Base-by-base conservation (phyloP, 2,888 invertebrate genomes). In the Silvanus unidentatus region DNA sequence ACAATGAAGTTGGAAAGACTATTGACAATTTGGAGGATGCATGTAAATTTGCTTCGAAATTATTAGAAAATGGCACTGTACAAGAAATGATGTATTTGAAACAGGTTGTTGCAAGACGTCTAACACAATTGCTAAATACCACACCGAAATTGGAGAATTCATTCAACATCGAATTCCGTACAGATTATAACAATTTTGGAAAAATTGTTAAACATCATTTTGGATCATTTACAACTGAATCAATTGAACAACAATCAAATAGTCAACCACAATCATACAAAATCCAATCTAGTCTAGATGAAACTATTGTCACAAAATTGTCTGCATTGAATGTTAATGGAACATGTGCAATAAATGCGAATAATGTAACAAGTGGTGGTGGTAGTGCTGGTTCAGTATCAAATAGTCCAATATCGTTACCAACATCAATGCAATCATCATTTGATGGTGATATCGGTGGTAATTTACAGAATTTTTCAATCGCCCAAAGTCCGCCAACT, bases 1-100 rank as follows among this genome's bases (percentile, higher is more conserved):
- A 86, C 64, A 86, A 88, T 64, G 61, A 64, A 36, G 81, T 93
- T 43, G 91, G 88, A 59, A 90, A 89, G 65, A 86, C 86, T 2
- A 84, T 88, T 50, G 87, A 86, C 51, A 84, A 87, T 60, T 84
- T 94, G 50, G 88, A 91, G 62, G 88, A 89, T 64, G 92, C 92
- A 8, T 88, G 88, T 64, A 84, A 85, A 60, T 95, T 92, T 66
- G 85, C 92, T 0, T 79, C 84, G 11, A 81, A 88, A 55, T 78
- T 94, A 38, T 73, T 93, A 45, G 86, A 88, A 52, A 83, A 87
- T 63, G 92, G 92, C 16, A 92, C 90, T 66, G 85, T 86, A 16
- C 81, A 86, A 3, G 92, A 93, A 73, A 84, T 92, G 58, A 80
- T 93, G 52, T 81, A 88, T 66, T 75, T 94, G 66, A 88, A 88